Evolutionary conservation across 2,113 vertebrate species (phyloP), one percentile per base, ranked within the genome.

Genomic region (Oplegnathus fasciatus): DNA sequence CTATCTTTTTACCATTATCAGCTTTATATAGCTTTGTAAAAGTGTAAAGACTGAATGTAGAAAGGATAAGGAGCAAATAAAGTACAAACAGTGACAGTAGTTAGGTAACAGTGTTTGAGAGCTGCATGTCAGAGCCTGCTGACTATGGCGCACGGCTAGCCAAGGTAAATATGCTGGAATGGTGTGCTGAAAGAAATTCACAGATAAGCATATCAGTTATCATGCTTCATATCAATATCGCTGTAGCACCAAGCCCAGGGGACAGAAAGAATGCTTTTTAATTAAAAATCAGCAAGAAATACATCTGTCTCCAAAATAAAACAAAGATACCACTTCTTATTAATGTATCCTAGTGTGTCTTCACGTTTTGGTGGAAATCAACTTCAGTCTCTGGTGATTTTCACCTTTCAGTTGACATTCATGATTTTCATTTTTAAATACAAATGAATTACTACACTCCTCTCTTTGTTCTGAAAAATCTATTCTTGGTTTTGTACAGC

Each of bases 151-250:
- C 14, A 3, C 24, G 2, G 81, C 66, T 6, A n/a, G 26, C 78
- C 52, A 61, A 54, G 66, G 52, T 79, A 80, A 85, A 87, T 32
- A 82, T 9, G 42, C 44, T 24, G 50, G 68, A 85, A 70, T 34
- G 32, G 8, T 10, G 52, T 10, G 62, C 66, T 84, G 67, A 52
- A 42, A 80, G 64, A 62, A 78, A 80, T 37, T 61, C 54, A 55
- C 9, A 79, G 73, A 88, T 83, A 83, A 80, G 83, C 66, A 26
- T 54, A 69, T 84, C 75, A 60, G 71, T 46, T 80, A 82, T 88
- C 54, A 72, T 4, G 20, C 24, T 80, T 85, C 66, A 79, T 37
- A 82, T 86, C 75, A 42, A 37, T 37, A 58, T 40, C 11, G 3
- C 61, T 30, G 13, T 0, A 30, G 37, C 58, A 22, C 40, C 37